phyloP scores from a whole-genome alignment of 2,113 vertebrate genomes.

The human (Homo sapiens) region GRCh38 chr16:18846501-18847000 shows the following conservation, averaged over 20 bases:
- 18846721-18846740: neutral
- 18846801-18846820: neutral
- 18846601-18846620: neutral
- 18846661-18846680: neutral
- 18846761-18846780: neutral
- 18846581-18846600: neutral
- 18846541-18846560: slow-evolving; percentile 3
- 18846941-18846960: neutral
- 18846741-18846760: neutral
- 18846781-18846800: neutral
- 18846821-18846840: neutral
- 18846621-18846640: neutral
- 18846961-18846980: neutral
- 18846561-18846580: neutral
- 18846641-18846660: neutral
- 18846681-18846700: neutral
- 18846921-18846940: neutral
- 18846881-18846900: neutral
- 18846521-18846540: neutral
- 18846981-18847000: neutral
- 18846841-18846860: neutral
- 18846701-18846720: neutral
- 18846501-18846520: neutral
- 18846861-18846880: neutral
- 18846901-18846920: neutral